Base-by-base conservation (phyloP, 2,797 vertebrate species). In the Enteromius radiatus region DNA sequence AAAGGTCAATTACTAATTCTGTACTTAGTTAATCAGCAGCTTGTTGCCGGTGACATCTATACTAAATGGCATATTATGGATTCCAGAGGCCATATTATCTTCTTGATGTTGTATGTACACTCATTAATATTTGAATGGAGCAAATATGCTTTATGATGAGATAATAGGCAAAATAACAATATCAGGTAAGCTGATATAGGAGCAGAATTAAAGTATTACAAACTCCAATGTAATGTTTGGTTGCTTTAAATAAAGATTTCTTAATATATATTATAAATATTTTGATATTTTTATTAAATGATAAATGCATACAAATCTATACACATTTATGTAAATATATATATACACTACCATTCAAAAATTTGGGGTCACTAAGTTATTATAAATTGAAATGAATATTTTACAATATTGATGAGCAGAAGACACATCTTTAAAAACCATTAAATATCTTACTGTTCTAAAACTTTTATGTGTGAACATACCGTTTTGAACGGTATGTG, bases 1-100 rank as follows among this genome's bases (percentile, higher is more conserved):
- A 95, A 94, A 95, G 94, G 94, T 95, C 94, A 96, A 95, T 96
- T 94, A 95, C 93, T 95, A 95, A 96, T 96, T 95, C 94, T 94
- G 93, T 92, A 95, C 94, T 94, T 93, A 94, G 94, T 96, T 96
- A 95, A 96, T 95, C 94, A 95, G 94, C 93, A 94, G 89, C 93
- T 92, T 93, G 92, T 94, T 94, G 91, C 86, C 77, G 87, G 90
- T 91, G 89, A 92, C 93, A 92, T 92, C 93, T 92, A 94, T 91
- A 93, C 87, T 88, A 91, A 93, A 93, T 94, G 92, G 92, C 92
- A 92, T 89, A 87, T 89, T 91, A 94, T 93, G 90, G 93, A 95
- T 93, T 91, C 54, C 84, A 88, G 26, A 75, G 85, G 82, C 87
- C 88, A 68, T 88, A 86, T 84, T 85, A 85, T 87, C 80, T 89